Evolutionary conservation across 2,888 invertebrate genomes (phyloP), one percentile per base, ranked within the genome.

Genomic region (Apotomis betuletana): DNA sequence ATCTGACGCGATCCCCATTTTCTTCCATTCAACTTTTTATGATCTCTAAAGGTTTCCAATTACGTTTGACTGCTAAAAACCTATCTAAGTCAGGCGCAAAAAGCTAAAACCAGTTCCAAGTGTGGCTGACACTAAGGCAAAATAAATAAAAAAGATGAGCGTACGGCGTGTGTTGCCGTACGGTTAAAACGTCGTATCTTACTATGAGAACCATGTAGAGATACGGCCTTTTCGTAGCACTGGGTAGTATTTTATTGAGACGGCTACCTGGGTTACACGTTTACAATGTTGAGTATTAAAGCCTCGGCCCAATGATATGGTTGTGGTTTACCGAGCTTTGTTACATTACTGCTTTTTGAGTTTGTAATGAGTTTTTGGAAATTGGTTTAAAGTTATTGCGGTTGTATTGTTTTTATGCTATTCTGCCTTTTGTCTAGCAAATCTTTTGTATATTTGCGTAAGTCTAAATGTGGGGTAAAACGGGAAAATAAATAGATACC

Each of bases 121-220:
- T 77, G 79, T 77, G 77, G 74, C 76, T 77, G 77, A 77, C 78
- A 75, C 76, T 65, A 49, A 70, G 51, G 67, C 67, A 78, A 79
- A 79, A 78, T 59, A 63, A 72, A 72, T 67, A 63, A 72, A 76
- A 75, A 44, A 74, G 54, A 79, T 77, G 38, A 6, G 49, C 8
- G 49, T 49, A 49, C 49, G 52, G 65, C 78, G 76, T 80, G 80
- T 81, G 5, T 80, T 81, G 79, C 80, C 27, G 27, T 27, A 27
- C n/a, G 27, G 27, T 72, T 61, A 73, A 71, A 67, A 79, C 79
- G 79, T 79, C 54, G 55, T 41, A 27, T 27, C 27, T 27, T 27
- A 27, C 27, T 27, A 27, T 27, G 27, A 2, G 27, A 27, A 27
- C 27, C 27, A 27, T 27, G 27, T 27, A 27, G 2, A 27, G 27